phyloP scores from a whole-genome alignment of 2,113 vertebrate genomes.

The Nansenia antarctica region DNA sequence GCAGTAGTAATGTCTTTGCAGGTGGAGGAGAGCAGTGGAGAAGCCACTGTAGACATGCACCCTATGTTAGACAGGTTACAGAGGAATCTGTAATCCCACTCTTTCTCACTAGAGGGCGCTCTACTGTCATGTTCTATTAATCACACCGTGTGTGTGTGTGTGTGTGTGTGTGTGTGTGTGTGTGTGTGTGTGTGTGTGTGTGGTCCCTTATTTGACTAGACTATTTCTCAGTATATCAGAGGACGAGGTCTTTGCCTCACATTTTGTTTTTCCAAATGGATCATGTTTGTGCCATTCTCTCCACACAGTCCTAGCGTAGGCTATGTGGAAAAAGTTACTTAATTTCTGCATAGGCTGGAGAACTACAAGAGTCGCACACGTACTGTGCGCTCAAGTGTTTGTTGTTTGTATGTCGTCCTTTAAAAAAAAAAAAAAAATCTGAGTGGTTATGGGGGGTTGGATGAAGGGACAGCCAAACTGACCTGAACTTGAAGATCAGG shows the following conservation, averaged over 20 bases:
- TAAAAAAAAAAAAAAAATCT: neutral
- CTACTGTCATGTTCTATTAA: neutral
- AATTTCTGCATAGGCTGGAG: neutral
- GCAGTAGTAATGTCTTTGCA: too few relatives aligned
- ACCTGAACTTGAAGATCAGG: conserved; percentile 46
- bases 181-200: neutral
- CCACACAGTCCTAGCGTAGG: conserved; percentile 1
- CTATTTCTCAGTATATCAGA: too few relatives aligned
- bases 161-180: conserved; percentile 1
- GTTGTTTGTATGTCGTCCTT: neutral
- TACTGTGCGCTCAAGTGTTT: conserved; percentile 1
- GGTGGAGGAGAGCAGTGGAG: too few relatives aligned
- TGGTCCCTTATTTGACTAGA: too few relatives aligned
- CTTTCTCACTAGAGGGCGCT: conserved; percentile 10
- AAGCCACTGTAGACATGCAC: neutral
- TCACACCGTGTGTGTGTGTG: neutral
- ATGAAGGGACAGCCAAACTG: conserved; percentile 24
- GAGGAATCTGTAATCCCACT: neutral
- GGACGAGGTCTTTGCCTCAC: neutral
- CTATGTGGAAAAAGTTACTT: neutral
- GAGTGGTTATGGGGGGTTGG: conserved; percentile 10
- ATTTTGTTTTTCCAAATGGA: too few relatives aligned
- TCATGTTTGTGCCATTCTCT: neutral
- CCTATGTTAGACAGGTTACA: neutral
- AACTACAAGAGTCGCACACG: neutral